Percentiles rank a stretch among this genome's conserved stretches.
Evolutionary conservation across 1,140 invertebrate genomes (phyloP).

Genomic region (Nephotettix cincticeps): DNA sequence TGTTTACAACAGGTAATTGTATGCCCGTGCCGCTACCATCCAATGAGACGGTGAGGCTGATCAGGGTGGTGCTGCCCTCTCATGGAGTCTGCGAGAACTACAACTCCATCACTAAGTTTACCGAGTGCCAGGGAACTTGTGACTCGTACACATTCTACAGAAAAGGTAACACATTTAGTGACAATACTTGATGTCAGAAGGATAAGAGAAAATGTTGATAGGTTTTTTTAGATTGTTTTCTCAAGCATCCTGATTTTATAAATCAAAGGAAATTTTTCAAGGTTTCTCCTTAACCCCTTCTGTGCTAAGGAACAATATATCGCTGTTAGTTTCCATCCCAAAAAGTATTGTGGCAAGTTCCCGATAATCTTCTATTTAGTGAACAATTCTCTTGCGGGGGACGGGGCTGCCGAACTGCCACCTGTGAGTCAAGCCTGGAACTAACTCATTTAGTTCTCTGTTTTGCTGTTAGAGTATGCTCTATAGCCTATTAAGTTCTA

Average conservation of each 20-base stretch:
- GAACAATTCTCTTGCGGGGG: too few relatives aligned
- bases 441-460: too few relatives aligned
- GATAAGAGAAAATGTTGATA: background rate
- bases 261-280: background rate
- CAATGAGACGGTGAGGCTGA: conserved; percentile 54
- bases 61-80: conserved; percentile 47
- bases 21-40: conserved; percentile 52
- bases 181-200: background rate
- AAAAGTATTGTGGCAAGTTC: too few relatives aligned
- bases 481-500: too few relatives aligned
- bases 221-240: background rate
- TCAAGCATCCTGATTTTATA: background rate
- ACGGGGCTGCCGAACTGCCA: too few relatives aligned
- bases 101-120: conserved; percentile 56
- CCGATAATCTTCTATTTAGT: too few relatives aligned
- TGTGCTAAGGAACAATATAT: too few relatives aligned
- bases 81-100: conserved; percentile 63
- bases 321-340: too few relatives aligned
- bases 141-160: conserved; percentile 64
- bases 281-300: background rate
- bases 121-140: conserved; percentile 65
- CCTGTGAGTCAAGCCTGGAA: too few relatives aligned
- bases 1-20: conserved; percentile 54
- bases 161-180: conserved; percentile 51
- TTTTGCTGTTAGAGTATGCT: too few relatives aligned